Base-by-base conservation (phyloP, 2,888 invertebrate genomes). In the Agapetus fuscipes region DNA sequence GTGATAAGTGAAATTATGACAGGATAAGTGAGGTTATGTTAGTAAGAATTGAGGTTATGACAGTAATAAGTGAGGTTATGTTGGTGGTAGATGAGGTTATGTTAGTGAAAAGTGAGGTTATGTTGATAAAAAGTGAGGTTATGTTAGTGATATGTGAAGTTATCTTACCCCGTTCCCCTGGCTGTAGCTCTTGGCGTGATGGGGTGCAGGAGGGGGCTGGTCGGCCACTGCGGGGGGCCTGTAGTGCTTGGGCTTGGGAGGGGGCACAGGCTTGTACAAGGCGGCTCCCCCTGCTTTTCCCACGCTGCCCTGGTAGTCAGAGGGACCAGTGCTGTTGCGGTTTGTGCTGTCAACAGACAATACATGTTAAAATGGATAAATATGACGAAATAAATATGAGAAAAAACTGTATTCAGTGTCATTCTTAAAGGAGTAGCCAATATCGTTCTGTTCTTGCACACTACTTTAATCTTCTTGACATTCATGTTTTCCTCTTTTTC, bases 191-290 rank as follows among this genome's bases (percentile, higher is more conserved):
- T 69, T 69, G 7, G 66, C 58, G 43, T 70, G 68, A 32, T 68
- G 66, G 46, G 66, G 66, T 38, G 56, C 44, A 41, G 54, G 58
- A n/a, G 48, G 52, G 14, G 64, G 62, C 36, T 56, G 58, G 51
- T 56, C 58, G 52, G 74, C 67, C 0, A 66, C 75, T 40, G 71
- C 66, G 1, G 83, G 81, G 25, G 89, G 87, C 29, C 88, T 77
- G 60, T 90, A 91, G 62, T 90, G 89, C 57, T 90, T 90, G 30
- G 91, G 91, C 56, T 93, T 93, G 6, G 91, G 91, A 17, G 91
- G 91, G 27, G 91, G 91, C 37, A 91, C 81, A 0, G 91, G 91
- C 60, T 90, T 91, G 63, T 89, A 89, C 2, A 48, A 15, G 2
- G 73, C 68, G 14, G 60, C 58, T 41, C 61, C 60, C 39, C 56